Conservation (phyloP, 2,888 invertebrate species). For the Synanthedon tipuliformis region DNA sequence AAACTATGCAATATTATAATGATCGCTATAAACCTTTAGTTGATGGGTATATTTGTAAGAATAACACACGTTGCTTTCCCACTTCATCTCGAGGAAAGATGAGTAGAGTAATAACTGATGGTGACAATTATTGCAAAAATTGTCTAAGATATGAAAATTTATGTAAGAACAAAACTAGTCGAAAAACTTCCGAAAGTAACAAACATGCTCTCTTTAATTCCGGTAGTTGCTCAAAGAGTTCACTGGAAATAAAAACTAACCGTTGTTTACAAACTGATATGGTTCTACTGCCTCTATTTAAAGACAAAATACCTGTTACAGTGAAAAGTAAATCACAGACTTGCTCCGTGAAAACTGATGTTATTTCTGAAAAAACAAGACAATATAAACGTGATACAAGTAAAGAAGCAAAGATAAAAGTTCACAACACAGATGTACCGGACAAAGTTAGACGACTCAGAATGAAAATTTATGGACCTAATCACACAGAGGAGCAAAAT, state of each 20-base stretch:
- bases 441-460: constrained; percentile 18
- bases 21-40: background rate
- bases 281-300: too few relatives aligned
- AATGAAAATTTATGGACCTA: constrained; percentile 11
- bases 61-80: constrained; percentile 23
- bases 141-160: too few relatives aligned
- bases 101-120: constrained; percentile 10
- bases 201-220: too few relatives aligned
- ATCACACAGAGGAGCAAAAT: constrained; percentile 10
- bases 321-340: background rate
- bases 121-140: too few relatives aligned
- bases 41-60: constrained; percentile 5
- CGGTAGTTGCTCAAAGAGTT: background rate
- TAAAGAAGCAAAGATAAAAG: constrained; percentile 10
- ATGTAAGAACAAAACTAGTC: too few relatives aligned
- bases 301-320: too few relatives aligned
- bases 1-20: constrained; percentile 2
- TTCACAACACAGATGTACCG: constrained; percentile 11
- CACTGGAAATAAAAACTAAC: background rate
- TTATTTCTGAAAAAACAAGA: background rate
- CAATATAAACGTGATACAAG: background rate
- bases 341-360: background rate
- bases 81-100: constrained; percentile 29
- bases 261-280: too few relatives aligned
- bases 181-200: too few relatives aligned